These are phyloP conservation scores for Mercenaria mercenaria DNA, from an alignment of 1,140 invertebrate species.

Conservation along the genomic window DNA sequence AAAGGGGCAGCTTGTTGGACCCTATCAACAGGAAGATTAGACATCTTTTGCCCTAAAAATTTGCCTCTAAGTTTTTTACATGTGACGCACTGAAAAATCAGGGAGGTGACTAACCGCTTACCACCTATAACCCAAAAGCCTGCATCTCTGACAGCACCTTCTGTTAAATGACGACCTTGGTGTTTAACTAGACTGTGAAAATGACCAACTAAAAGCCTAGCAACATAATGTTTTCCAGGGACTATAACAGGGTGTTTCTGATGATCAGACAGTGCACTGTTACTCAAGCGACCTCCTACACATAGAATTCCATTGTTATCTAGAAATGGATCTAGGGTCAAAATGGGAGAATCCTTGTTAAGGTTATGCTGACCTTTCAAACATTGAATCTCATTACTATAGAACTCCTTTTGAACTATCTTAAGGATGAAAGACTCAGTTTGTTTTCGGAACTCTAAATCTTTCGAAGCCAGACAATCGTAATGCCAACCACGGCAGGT, in stretches of 20 bases:
- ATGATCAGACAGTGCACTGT: background rate
- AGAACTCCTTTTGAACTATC: background rate
- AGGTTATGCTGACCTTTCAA: background rate
- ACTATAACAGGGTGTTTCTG: constrained; percentile 23
- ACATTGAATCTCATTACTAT: constrained; percentile 28
- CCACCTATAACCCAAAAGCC: constrained; percentile 32
- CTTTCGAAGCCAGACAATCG: constrained; percentile 42
- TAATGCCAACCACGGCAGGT: background rate
- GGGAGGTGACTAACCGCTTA: background rate
- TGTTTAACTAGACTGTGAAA: constrained; percentile 8
- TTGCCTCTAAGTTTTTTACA: constrained; percentile 40
- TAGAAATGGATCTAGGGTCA: constrained; percentile 66
- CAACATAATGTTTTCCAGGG: constrained; percentile 10
- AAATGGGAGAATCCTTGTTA: background rate
- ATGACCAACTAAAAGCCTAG: background rate
- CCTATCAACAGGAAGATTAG: constrained; percentile 35
- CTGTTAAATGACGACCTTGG: constrained; percentile 58
- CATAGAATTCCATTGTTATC: constrained; percentile 10
- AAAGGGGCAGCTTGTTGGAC: background rate
- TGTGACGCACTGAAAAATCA: constrained; percentile 36
- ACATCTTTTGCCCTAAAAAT: background rate
- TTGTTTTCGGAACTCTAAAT: no score
- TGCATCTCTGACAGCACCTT: constrained; percentile 12
- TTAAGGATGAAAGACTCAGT: background rate
- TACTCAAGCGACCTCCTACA: constrained; percentile 16